Percentiles rank a stretch among this genome's conserved stretches.
Evolutionary conservation across 2,888 invertebrate species (phyloP).

Genomic region (Chalcis sispes): DNA sequence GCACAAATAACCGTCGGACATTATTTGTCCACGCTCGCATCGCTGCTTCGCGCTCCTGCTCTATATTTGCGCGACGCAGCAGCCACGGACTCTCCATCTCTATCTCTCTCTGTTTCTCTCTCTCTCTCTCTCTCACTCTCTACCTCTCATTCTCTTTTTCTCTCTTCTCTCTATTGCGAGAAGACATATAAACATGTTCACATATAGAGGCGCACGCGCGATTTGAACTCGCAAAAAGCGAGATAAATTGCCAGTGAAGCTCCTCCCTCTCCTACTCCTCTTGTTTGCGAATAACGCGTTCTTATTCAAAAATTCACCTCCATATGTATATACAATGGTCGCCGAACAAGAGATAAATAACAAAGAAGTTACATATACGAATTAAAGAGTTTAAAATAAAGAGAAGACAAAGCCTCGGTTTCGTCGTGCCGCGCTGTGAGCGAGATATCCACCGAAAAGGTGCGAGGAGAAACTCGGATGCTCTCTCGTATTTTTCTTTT

Average conservation of each 20-base stretch:
- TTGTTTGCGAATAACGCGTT: slow-evolving; percentile 34
- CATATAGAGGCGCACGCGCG: slow-evolving; percentile 2
- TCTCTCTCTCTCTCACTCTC: too few species aligned
- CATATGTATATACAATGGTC: slow-evolving; percentile 10
- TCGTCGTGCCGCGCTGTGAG: not conserved
- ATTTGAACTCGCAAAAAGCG: not conserved
- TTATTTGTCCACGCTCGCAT: slow-evolving; percentile 59
- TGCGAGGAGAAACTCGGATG: slow-evolving; percentile 47
- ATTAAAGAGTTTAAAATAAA: not conserved
- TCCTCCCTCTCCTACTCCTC: not conserved
- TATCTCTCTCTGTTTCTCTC: too few species aligned
- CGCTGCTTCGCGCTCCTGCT: slow-evolving; percentile 28
- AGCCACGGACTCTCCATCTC: too few species aligned
- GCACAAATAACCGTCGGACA: slow-evolving; percentile 60
- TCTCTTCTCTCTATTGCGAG: too few species aligned
- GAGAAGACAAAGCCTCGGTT: not conserved
- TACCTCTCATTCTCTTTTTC: too few species aligned
- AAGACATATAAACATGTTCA: too few species aligned
- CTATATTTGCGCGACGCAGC: slow-evolving; percentile 56
- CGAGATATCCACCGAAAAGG: slow-evolving; percentile 21
- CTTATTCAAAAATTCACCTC: slow-evolving; percentile 60
- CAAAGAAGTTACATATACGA: not conserved
- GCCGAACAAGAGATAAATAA: not conserved
- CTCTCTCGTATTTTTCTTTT: slow-evolving; percentile 38
- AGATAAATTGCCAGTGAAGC: slow-evolving; percentile 27